Evolutionary conservation across 1,140 invertebrate species (phyloP), one percentile per base, ranked within the genome.

Genomic region (Micrasema longulum): DNA sequence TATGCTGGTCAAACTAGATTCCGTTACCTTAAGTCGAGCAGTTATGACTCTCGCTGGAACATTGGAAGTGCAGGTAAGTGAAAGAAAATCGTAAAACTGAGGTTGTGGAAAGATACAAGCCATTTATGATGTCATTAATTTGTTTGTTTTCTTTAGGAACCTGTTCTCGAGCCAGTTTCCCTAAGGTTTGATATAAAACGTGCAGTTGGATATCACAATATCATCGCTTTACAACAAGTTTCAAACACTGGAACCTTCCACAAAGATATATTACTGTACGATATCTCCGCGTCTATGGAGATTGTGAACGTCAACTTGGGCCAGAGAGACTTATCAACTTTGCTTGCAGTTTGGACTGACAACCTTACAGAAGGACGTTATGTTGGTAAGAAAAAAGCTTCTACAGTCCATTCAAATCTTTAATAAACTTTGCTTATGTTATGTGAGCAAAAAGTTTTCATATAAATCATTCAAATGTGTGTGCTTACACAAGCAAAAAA

Each of bases 131-230:
- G 1, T 69, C 64, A 69, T 10, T 41, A 12, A 6, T 10, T 41
- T 50, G 52, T 69, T 50, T 55, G 47, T 72, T 79, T 69, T 63
- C 48, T 79, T 60, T 77, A 92, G 86, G 93, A 94, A 79, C 89
- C 91, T 11, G 90, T 95, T 53, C 77, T 95, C 9, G 93, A 95
- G 76, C 92, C 92, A 2, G 82, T 93, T 10, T 89, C 87, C 68
- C 79, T 94, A 16, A 87, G 91, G 52, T 87, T 93, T 45, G 92
- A 93, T 73, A 81, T 94, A 14, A 94, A 93, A 78, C 83, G 92
- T 84, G 88, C 78, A 78, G 90, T 79, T 23, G 83, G 80, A 73
- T 86, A 82, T 76, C 81, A 81, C 69, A 77, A 72, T 60, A 72
- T 72, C 52, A 68, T 73, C 45, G 69, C 75, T 20, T 78, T 78